Percentiles rank a stretch among this genome's conserved stretches.
Evolutionary conservation across 2,797 vertebrate genomes (phyloP).

Genomic region (Ptychadena robeensis): DNA sequence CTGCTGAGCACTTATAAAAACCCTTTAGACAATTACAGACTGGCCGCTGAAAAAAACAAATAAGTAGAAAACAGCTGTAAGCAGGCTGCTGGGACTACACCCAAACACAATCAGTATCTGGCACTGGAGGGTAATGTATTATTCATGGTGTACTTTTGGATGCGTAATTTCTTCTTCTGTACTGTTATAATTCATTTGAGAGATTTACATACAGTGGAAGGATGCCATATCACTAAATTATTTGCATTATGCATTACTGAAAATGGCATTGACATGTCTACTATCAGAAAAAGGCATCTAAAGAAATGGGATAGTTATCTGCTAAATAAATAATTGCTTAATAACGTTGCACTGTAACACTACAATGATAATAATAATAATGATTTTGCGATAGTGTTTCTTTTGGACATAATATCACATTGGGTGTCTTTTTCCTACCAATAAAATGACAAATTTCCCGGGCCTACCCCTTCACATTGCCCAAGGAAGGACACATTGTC

Average conservation of each 20-base stretch:
- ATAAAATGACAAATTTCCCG: too few species aligned
- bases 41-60: slow-evolving; percentile 12
- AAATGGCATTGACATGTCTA: background rate
- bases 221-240: background rate
- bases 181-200: slow-evolving; percentile 24
- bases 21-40: slow-evolving; percentile 24
- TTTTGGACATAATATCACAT: background rate
- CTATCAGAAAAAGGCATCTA: slow-evolving; percentile 1
- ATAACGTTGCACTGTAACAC: background rate
- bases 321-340: background rate
- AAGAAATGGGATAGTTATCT: background rate
- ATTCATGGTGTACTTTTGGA: slow-evolving; percentile 35
- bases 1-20: slow-evolving; percentile 30
- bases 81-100: slow-evolving; percentile 34
- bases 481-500: too few species aligned
- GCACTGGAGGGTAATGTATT: slow-evolving; percentile 21
- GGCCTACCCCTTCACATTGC: too few species aligned
- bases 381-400: background rate
- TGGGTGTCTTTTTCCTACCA: too few species aligned
- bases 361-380: background rate
- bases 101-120: slow-evolving; percentile 14
- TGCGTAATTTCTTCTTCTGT: background rate
- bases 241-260: background rate
- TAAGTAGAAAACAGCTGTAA: slow-evolving; percentile 37
- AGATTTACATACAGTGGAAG: slow-evolving; percentile 3